Base-by-base conservation (phyloP, 53 echinoderm and acorn worm species). In the Temnopleurus reevesii region DNA sequence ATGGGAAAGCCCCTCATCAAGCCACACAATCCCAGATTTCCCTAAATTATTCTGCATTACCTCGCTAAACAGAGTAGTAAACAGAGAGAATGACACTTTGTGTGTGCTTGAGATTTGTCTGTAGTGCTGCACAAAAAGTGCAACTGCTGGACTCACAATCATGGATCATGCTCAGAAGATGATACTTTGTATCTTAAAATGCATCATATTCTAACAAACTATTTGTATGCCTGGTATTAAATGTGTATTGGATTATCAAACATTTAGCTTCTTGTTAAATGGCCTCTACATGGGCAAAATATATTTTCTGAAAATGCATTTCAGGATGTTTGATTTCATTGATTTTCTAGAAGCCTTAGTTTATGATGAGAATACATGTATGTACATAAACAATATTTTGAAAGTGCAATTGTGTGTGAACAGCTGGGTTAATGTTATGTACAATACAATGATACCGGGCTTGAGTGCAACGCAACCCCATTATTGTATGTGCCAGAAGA, bases 1-100 rank as follows among this genome's bases (percentile, higher is more conserved):
- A 87, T 87, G 88, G 88, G 88, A 31, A 87, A 66, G 65, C 88
- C 88, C 19, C 66, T 87, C 30, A 66, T 87, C 53, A 87, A 87
- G 41, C 88, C 88, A 30, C 34, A 29, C 24, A 28, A 64, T 30
- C 88, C 88, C 4, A 87, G 88, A 53, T 45, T 66, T 17, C 88
- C 85, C 1, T 85, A 59, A 61, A 27, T 79, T 21, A 38, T 71
- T 41, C 21, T 8, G 41, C 43, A 21, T 8, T 31, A 63, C 15
- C 4, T 63, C 26, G 8, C 26, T 4, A 63, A 63, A 18, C 33
- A 63, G 33, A 4, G 33, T 15, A 58, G 21, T n/a, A 21, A 8
- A 58, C 4, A 71, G 19, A 3, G 41, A 38, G 9, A 1, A 41
- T 71, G 41, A 8, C 71, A 41, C 71, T 38, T 71, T 21, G 21